Evolutionary conservation across 2,888 invertebrate species (phyloP), one percentile per base, ranked within the genome.

Genomic region (Caenorhabditis sulstoni): DNA sequence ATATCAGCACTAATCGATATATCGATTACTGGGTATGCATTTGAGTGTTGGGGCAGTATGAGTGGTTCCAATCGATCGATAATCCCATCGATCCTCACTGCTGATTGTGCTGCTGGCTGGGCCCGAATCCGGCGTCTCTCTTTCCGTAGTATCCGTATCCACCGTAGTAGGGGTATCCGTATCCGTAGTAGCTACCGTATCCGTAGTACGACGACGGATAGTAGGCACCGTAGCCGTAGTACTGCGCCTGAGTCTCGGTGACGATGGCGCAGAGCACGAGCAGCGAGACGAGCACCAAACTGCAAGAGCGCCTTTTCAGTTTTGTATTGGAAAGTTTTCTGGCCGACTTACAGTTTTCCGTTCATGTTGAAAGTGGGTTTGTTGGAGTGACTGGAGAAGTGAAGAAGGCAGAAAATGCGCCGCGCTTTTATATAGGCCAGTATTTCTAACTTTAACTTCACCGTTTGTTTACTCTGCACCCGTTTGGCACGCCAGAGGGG

Each of bases 71-170:
- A 47, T 41, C 52, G 52, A 23, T 66, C 37, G 53, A 55, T 47
- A 55, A 53, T 4, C 20, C 23, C 22, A 11, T 20, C 57, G 23
- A 71, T 47, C n/a, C n/a, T n/a, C n/a, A n/a, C n/a, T n/a, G n/a
- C n/a, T 73, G 73, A 65, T 73, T 73, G 73, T 73, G 61, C 49
- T 55, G 53, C 29, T 71, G 68, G 41, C 41, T 37, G 47, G 78
- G 71, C 41, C 78, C 78, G 37, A 78, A 78, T 55, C 78, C 78
- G 55, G 78, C 78, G 41, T 66, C 71, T 55, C 78, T 59, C 71
- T 78, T 78, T 65, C 78, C 78, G 44, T 78, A 77, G 58, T 77
- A 78, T 47, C 73, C 79, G 41, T 79, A 79, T 65, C 67, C 64
- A 20, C 61, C 61, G 50, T 77, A 78, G 55, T 66, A 70, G 22